phyloP scores from a whole-genome alignment of 2,888 invertebrate genomes.

The Cataglyphis livida region DNA sequence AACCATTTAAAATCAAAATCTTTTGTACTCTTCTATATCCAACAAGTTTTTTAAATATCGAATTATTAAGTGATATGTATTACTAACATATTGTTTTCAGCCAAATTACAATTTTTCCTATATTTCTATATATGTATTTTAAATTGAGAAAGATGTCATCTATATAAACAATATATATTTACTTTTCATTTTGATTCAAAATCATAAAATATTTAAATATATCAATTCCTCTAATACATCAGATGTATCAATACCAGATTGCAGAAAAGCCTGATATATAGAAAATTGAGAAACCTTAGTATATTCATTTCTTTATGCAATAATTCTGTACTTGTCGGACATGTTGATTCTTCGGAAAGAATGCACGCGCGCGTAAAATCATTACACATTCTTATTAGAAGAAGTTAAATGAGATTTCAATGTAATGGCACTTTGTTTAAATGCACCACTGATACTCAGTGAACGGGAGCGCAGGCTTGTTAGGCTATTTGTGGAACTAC shows the following conservation, averaged over 20 bases:
- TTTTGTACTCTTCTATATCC: constrained; percentile 35
- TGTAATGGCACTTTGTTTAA: constrained; percentile 80
- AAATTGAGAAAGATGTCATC: not conserved
- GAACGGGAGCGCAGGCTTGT: constrained; percentile 85
- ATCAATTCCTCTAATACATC: not conserved
- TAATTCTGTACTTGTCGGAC: constrained; percentile 11
- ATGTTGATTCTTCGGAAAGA: constrained; percentile 23
- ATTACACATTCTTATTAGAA: constrained; percentile 79
- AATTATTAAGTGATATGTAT: constrained; percentile 16
- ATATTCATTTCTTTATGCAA: not conserved
- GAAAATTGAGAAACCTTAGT: not conserved
- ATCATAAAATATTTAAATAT: not conserved
- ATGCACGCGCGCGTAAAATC: constrained; percentile 15
- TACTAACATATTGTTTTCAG: not conserved
- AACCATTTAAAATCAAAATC: constrained; percentile 16
- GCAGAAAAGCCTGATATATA: not conserved
- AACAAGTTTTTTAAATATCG: not conserved
- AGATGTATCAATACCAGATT: not conserved
- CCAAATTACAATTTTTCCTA: constrained; percentile 13
- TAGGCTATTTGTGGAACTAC: constrained; percentile 84
- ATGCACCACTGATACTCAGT: constrained; percentile 82
- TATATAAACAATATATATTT: not conserved
- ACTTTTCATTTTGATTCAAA: not conserved
- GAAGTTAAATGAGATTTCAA: constrained; percentile 83
- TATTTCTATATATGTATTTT: not conserved